phyloP scores from a whole-genome alignment of 2,888 invertebrate species.

The Apamea epomidion region DNA sequence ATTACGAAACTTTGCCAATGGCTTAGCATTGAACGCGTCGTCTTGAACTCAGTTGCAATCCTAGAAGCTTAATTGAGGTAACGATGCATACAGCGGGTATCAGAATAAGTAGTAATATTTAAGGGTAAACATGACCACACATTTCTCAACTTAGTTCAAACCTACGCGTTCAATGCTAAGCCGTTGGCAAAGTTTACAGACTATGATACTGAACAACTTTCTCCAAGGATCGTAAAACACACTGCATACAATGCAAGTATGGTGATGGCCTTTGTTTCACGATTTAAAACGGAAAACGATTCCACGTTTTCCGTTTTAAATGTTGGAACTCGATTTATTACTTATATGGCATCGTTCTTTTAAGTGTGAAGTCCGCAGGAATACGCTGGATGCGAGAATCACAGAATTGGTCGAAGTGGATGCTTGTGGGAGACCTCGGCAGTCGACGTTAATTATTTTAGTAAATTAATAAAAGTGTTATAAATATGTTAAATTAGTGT shows the following conservation, averaged over 20 bases:
- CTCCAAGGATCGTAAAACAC: not conserved
- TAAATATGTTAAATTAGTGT: too few species aligned
- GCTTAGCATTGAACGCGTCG: conserved; percentile 19
- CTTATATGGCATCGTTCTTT: not conserved
- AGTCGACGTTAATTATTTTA: too few species aligned
- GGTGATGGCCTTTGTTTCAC: not conserved
- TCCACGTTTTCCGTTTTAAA: too few species aligned
- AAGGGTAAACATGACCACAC: too few species aligned
- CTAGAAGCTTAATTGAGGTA: conserved; percentile 7
- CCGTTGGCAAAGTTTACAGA: not conserved
- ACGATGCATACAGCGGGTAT: not conserved
- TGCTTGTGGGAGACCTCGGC: not conserved
- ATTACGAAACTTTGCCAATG: conserved; percentile 38
- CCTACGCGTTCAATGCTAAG: too few species aligned
- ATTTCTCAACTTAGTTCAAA: too few species aligned
- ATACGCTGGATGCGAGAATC: not conserved
- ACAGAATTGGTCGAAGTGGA: not conserved
- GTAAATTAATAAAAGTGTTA: too few species aligned
- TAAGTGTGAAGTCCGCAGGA: not conserved
- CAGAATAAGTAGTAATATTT: not conserved
- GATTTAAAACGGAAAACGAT: not conserved
- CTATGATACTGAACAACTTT: not conserved
- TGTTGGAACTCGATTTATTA: not conserved
- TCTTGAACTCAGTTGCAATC: conserved; percentile 14
- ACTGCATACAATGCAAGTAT: not conserved